Evolutionary conservation across 2,113 vertebrate species (phyloP), one percentile per base, ranked within the genome.

Genomic region (Diphyllodes magnificus): DNA sequence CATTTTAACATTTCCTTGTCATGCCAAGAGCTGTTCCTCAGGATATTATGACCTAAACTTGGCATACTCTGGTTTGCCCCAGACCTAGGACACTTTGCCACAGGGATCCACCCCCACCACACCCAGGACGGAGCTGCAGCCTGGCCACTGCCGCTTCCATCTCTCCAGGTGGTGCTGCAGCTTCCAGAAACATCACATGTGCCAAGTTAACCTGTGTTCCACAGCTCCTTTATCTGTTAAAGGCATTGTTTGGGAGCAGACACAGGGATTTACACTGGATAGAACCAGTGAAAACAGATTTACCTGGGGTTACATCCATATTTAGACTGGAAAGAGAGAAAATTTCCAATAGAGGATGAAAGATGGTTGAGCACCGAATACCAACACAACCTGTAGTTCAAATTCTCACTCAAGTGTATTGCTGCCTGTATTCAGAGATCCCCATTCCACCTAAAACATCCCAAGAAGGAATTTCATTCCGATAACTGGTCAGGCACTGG

Each of bases 151-250:
- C 78, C 37, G 5, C 37, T 88, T 95, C 70, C 76, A 90, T 75
- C 60, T 75, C 81, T 88, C 51, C 93, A 78, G 68, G 49, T 82
- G 81, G 35, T 56, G 83, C 82, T 90, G 56, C 81, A 70, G 69
- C 60, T 69, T 86, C 61, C 49, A 86, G 68, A 94, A 95, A 14
- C 19, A 42, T 28, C 78, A 63, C 63, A 42, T 3, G 5, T 31
- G 27, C 90, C 92, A 84, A 73, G 71, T 59, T 72, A 63, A 80
- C 89, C 63, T 35, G 80, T 57, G 50, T 33, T 56, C 59, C 82
- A 81, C 93, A 89, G 84, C 53, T 96, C 81, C 95, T 73, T 88
- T 53, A 18, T 15, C 37, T 24, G 9, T 45, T 56, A 68, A 40
- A 76, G 73, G 54, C 30, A 25, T 24, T 84, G 64, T 42, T 78